Conservation (phyloP, 2,797 vertebrate species). For the Alauda arvensis region DNA sequence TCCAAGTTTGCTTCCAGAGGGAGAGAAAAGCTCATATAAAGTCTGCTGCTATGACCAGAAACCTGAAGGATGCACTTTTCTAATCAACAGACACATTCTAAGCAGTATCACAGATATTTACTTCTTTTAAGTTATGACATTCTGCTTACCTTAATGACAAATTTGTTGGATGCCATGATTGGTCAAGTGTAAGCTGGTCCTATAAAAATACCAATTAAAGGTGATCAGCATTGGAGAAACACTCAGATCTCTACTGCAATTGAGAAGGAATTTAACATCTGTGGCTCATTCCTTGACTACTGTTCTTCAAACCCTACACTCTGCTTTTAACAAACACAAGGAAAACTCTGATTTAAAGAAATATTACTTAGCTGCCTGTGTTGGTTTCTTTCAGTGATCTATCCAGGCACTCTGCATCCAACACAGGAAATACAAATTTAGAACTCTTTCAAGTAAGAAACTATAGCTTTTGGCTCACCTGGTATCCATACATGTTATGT, state of each 20-base stretch:
- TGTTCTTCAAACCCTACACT: background rate
- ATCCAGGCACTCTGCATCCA: background rate
- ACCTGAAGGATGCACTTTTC: background rate
- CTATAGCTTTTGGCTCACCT: background rate
- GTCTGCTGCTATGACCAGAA: background rate
- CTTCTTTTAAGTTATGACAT: background rate
- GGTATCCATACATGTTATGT: rapidly evolving
- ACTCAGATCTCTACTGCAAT: background rate
- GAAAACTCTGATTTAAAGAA: background rate
- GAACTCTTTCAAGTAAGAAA: background rate
- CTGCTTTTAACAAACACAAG: background rate
- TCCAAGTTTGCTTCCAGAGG: background rate
- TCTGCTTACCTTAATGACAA: conserved; percentile 86
- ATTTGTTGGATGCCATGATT: conserved; percentile 81
- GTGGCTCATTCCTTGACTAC: background rate
- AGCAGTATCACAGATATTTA: background rate
- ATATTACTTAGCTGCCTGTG: background rate
- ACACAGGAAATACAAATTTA: background rate
- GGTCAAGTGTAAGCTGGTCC: conserved; percentile 43
- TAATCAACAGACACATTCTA: background rate
- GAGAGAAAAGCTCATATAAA: background rate
- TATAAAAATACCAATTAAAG: conserved; percentile 55
- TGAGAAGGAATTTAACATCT: background rate
- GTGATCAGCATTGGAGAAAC: background rate
- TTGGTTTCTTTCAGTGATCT: background rate